These are phyloP conservation scores for Clarias pachynema DNA, from an alignment of 2,797 vertebrate species.

Conservation along the genomic window DNA sequence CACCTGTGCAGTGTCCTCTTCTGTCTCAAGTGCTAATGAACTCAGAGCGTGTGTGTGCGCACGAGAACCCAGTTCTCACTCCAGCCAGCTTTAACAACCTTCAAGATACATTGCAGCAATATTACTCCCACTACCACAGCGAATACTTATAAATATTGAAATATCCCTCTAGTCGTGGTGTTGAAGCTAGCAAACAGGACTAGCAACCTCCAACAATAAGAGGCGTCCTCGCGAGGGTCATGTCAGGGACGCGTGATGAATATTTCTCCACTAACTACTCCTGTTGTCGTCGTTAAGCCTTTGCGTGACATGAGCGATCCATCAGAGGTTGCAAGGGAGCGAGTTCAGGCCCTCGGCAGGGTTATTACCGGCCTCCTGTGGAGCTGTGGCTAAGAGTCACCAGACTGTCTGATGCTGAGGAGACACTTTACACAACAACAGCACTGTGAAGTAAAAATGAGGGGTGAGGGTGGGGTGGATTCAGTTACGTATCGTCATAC, in stretches of 20 bases:
- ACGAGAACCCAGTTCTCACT: not conserved
- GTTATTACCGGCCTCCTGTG: conserved; percentile 75
- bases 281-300: conserved; percentile 77
- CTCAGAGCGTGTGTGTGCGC: conserved; percentile 64
- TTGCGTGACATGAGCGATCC: conserved; percentile 73
- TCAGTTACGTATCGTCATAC: no score
- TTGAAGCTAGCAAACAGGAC: conserved; percentile 40
- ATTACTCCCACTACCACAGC: not conserved
- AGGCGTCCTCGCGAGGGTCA: conserved; percentile 62
- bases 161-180: not conserved
- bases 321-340: conserved; percentile 65
- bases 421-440: conserved; percentile 62
- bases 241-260: conserved; percentile 75
- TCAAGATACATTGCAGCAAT: conserved; percentile 29
- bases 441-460: conserved; percentile 11
- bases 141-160: not conserved
- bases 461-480: no score
- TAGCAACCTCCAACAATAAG: conserved; percentile 58
- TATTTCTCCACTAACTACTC: conserved; percentile 80
- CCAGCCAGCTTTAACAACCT: conserved; percentile 29
- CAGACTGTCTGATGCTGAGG: conserved; percentile 72
- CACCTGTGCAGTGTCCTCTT: conserved; percentile 80
- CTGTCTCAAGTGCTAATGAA: conserved; percentile 82
- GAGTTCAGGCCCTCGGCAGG: conserved; percentile 72
- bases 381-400: conserved; percentile 60